Evolutionary conservation across 2,888 invertebrate species (phyloP).

Genomic region (Eilema griseolum): DNA sequence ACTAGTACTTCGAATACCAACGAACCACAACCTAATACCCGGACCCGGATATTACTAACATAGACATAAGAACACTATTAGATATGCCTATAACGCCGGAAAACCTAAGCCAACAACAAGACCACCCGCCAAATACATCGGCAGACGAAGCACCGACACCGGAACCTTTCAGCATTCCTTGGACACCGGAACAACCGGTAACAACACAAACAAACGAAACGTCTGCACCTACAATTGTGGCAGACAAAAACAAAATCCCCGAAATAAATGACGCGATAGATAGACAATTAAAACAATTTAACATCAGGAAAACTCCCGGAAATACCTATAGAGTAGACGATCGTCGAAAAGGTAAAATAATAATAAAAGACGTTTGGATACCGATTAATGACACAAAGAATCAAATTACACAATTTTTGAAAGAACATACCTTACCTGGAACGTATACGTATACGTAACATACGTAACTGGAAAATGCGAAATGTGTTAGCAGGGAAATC

Average conservation of each 20-base stretch:
- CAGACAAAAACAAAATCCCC: constrained; percentile 16
- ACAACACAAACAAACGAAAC: not conserved
- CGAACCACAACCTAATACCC: not conserved
- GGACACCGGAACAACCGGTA: too few relatives aligned
- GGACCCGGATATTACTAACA: not conserved
- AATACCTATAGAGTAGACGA: constrained; percentile 38
- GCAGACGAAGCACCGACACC: too few relatives aligned
- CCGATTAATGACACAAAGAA: constrained; percentile 34
- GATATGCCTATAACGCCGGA: constrained; percentile 20
- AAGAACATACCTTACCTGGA: constrained; percentile 27
- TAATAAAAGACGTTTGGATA: constrained; percentile 22
- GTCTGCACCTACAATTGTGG: not conserved
- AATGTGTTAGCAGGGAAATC: too few relatives aligned
- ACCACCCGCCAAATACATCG: not conserved
- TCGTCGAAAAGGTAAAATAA: constrained; percentile 28
- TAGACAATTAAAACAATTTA: constrained; percentile 49
- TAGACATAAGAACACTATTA: constrained; percentile 27
- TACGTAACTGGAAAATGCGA: too few relatives aligned
- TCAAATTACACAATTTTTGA: constrained; percentile 32
- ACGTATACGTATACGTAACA: too few relatives aligned
- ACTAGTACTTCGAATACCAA: not conserved
- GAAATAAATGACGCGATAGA: constrained; percentile 48
- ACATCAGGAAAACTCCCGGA: constrained; percentile 43
- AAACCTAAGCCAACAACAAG: not conserved
- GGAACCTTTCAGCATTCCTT: too few relatives aligned